Evolutionary conservation across 2,888 invertebrate genomes (phyloP), one percentile per base, ranked within the genome.

Genomic region (Vanessa cardui): DNA sequence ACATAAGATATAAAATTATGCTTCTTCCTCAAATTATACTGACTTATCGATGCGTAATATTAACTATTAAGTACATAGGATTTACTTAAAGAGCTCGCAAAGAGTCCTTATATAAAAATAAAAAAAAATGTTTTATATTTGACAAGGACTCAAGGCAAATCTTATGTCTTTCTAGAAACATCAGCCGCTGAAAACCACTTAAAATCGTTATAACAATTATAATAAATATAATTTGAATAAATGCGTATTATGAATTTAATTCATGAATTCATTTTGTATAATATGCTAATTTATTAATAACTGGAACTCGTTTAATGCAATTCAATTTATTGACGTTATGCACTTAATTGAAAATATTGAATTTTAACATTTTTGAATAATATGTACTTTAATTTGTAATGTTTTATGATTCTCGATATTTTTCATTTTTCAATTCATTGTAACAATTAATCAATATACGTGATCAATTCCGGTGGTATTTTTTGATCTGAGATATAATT

Each of bases 231-330:
- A 54, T 54, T 54, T 26, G n/a, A 54, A 54, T 54, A 54, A 54
- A 31, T 33, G 39, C 18, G 39, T 39, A 56, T 56, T 56, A 33
- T 56, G 39, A 1, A 56, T 39, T 56, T 56, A 56, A 56, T 56
- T 56, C 18, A 39, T 56, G 56, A 56, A 56, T 56, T 56, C 56
- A 26, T 56, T 56, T 56, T 56, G 18, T 39, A 9, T 54, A 54
- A 52, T 56, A 56, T 56, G 56, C 56, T 56, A 56, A 56, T 39
- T 56, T 56, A 39, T 56, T 56, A 56, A 56, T 56, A 56, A 56
- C 56, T 56, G 39, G 56, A 56, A 16, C 54, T 33, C 56, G 4
- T 18, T 56, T 33, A 39, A 56, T 39, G 56, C 56, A 56, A 56
- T 39, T 39, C 39, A 56, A 56, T 39, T 56, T 39, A 56, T 56